These are phyloP conservation scores for Phymanthus crucifer DNA, from an alignment of 92 coral and sea anemone species.

Conservation along the genomic window DNA sequence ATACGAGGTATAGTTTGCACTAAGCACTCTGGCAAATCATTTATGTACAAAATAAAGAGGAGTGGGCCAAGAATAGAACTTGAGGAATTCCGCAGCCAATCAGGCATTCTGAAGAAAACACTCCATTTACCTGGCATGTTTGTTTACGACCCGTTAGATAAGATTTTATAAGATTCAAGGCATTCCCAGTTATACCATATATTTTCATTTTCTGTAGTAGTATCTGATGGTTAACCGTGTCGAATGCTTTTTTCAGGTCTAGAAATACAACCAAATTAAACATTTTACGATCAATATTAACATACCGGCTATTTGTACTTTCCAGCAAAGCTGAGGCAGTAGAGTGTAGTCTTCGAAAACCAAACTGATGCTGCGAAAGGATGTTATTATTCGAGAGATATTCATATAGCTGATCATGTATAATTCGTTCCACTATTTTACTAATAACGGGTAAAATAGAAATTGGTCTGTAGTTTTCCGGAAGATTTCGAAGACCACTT, in stretches of 20 bases:
- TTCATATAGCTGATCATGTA: neutral
- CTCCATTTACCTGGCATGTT: slow-evolving; percentile 57
- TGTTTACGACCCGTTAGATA: slow-evolving; percentile 52
- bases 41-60: neutral
- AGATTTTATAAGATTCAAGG: slow-evolving; percentile 9
- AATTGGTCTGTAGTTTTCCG: no score
- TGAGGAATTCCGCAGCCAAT: no score
- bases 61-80: no score
- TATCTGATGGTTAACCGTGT: slow-evolving; percentile 25
- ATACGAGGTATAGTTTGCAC: neutral
- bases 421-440: neutral
- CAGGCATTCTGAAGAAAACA: slow-evolving; percentile 27
- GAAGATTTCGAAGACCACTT: no score
- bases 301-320: slow-evolving; percentile 53
- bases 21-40: neutral
- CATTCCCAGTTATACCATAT: no score
- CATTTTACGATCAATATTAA: slow-evolving; percentile 51
- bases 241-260: slow-evolving; percentile 51
- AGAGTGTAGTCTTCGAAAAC: slow-evolving; percentile 43
- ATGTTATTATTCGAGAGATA: slow-evolving; percentile 9
- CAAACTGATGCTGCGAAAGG: slow-evolving; percentile 15
- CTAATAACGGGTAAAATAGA: no score
- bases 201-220: no score
- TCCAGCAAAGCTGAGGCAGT: slow-evolving; percentile 42
- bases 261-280: slow-evolving; percentile 57